Conservation (phyloP, 2,113 vertebrate species). For the Butorides virescens region DNA sequence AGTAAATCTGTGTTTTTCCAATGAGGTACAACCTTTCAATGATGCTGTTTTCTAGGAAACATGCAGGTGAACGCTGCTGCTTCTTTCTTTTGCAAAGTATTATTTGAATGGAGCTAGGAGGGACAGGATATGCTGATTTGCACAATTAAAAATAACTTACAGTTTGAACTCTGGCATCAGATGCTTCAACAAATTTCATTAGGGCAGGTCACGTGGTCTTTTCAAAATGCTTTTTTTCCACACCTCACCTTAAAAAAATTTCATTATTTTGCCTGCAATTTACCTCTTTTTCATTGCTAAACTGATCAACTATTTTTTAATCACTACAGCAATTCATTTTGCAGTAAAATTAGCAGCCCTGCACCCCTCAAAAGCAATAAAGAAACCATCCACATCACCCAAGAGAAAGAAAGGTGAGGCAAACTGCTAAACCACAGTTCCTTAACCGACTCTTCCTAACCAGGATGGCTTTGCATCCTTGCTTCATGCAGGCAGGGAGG, state of each 20-base stretch:
- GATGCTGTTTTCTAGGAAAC: conserved; percentile 30
- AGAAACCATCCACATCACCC: not conserved
- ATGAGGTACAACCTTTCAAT: not conserved
- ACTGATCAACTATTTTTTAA: not conserved
- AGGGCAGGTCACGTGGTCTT: not conserved
- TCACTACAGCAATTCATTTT: not conserved
- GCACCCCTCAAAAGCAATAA: not conserved
- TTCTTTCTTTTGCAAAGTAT: conserved; percentile 2
- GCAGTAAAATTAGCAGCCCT: not conserved
- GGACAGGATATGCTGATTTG: conserved; percentile 21
- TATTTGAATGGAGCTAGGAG: conserved; percentile 5
- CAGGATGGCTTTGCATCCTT: not conserved
- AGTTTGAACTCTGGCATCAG: not conserved
- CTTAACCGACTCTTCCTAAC: not conserved
- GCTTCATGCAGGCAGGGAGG: not conserved
- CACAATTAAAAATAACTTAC: conserved; percentile 44
- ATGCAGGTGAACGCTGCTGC: not conserved
- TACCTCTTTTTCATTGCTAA: not conserved
- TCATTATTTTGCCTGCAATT: not conserved
- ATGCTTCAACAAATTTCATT: not conserved
- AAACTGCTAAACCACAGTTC: not conserved
- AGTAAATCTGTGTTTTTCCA: conserved; percentile 6
- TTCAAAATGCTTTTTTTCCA: not conserved
- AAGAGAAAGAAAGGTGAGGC: not conserved
- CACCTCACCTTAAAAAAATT: not conserved